Percentiles rank a stretch among this genome's conserved stretches.
phyloP scores from a whole-genome alignment of 2,797 vertebrate genomes.

The Neostethus bicornis region DNA sequence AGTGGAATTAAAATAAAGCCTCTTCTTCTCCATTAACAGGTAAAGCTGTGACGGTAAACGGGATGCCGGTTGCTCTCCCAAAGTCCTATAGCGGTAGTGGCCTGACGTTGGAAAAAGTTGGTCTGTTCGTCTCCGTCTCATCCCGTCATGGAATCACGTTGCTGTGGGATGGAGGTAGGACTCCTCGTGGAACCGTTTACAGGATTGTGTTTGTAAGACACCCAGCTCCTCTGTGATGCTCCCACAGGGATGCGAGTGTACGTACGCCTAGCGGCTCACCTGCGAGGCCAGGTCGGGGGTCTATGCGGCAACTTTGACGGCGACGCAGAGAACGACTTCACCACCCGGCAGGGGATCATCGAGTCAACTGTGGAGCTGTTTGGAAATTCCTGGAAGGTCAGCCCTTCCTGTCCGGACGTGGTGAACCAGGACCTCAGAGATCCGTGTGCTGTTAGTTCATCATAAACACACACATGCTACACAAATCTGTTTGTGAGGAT shows the following conservation, averaged over 20 bases:
- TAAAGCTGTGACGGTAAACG: slow-evolving; percentile 87
- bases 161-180: slow-evolving; percentile 92
- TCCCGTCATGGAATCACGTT: slow-evolving; percentile 84
- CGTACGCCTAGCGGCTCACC: slow-evolving; percentile 79
- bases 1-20: not conserved
- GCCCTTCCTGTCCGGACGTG: slow-evolving; percentile 87
- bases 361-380: slow-evolving; percentile 88
- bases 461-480: not conserved
- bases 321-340: slow-evolving; percentile 88
- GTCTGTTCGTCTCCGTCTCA: slow-evolving; percentile 86
- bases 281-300: slow-evolving; percentile 82
- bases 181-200: too few species aligned
- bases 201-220: too few species aligned
- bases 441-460: slow-evolving; percentile 82
- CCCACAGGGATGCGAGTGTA: slow-evolving; percentile 88
- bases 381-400: slow-evolving; percentile 93
- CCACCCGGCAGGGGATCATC: slow-evolving; percentile 85
- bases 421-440: slow-evolving; percentile 78
- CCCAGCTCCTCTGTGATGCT: not conserved
- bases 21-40: slow-evolving; percentile 68
- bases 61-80: slow-evolving; percentile 82
- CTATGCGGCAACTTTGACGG: slow-evolving; percentile 93
- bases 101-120: slow-evolving; percentile 79
- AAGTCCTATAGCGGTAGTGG: slow-evolving; percentile 87
- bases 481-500: not conserved